Conservation (phyloP, 2,797 vertebrate genomes). For the Rhabdomys pumilio region DNA sequence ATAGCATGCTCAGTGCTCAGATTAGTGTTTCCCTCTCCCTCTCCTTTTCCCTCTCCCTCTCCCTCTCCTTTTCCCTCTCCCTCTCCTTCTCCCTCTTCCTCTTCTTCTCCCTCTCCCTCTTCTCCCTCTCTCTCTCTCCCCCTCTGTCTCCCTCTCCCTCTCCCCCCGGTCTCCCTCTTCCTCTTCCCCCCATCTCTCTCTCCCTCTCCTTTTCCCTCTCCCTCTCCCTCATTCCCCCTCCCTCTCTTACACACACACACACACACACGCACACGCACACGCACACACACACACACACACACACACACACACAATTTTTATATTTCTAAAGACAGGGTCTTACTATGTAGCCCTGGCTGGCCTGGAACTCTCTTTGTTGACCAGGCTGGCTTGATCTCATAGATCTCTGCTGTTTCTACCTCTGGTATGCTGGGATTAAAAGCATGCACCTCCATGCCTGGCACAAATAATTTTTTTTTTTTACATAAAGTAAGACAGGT, state of each 20-base stretch:
- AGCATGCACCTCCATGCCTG: background rate
- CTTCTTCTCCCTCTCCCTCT: no score
- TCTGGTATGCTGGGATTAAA: background rate
- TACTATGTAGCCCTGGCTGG: background rate
- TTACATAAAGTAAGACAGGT: constrained; percentile 21
- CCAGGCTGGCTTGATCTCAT: background rate
- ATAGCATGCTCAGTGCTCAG: background rate
- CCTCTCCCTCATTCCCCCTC: background rate
- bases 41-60: no score
- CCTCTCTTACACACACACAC: background rate
- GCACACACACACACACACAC: background rate
- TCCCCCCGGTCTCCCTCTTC: no score
- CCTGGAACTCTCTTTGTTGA: background rate
- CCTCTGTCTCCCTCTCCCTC: no score
- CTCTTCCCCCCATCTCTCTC: no score
- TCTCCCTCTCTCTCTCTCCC: no score
- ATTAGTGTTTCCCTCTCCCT: no score
- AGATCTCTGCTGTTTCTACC: background rate
- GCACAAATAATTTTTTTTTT: background rate
- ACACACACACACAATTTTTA: background rate
- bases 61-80: no score
- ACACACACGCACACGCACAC: background rate
- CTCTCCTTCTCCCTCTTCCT: background rate
- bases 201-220: no score
- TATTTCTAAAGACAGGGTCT: background rate